Conservation (phyloP, 2,113 vertebrate species). For the Saimiri boliviensis region DNA sequence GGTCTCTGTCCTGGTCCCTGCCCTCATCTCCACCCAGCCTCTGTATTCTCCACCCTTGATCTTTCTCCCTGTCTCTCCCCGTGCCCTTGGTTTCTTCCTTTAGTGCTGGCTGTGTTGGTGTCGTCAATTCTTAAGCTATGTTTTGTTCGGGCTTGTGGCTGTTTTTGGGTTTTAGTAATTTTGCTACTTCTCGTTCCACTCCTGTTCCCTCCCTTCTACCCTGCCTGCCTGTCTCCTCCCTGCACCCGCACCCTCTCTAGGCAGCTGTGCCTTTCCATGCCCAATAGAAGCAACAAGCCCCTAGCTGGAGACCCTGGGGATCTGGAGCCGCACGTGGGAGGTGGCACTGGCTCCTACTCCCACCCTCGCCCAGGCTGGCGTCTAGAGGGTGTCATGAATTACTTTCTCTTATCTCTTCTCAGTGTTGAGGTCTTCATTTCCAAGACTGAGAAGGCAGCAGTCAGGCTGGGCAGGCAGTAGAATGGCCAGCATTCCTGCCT, state of each 20-base stretch:
- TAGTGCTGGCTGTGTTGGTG: slow-evolving; percentile 41
- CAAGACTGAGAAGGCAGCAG: neutral
- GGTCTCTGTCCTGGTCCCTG: neutral
- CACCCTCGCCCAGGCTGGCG: neutral
- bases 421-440: neutral
- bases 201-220: neutral
- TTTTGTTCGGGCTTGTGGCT: slow-evolving; percentile 31
- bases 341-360: neutral
- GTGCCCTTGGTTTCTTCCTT: neutral
- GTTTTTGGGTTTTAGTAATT: slow-evolving; percentile 36
- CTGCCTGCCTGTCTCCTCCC: neutral
- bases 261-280: neutral
- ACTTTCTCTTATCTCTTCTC: neutral
- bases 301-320: neutral
- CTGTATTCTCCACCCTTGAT: neutral
- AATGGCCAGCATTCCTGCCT: neutral
- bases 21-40: neutral
- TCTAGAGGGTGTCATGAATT: neutral
- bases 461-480: neutral
- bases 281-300: neutral
- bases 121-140: neutral
- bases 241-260: neutral
- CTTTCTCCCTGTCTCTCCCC: neutral
- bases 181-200: neutral
- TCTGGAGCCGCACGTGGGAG: neutral